Evolutionary conservation across 2,113 vertebrate genomes (phyloP).

Genomic region (Electrona antarctica): DNA sequence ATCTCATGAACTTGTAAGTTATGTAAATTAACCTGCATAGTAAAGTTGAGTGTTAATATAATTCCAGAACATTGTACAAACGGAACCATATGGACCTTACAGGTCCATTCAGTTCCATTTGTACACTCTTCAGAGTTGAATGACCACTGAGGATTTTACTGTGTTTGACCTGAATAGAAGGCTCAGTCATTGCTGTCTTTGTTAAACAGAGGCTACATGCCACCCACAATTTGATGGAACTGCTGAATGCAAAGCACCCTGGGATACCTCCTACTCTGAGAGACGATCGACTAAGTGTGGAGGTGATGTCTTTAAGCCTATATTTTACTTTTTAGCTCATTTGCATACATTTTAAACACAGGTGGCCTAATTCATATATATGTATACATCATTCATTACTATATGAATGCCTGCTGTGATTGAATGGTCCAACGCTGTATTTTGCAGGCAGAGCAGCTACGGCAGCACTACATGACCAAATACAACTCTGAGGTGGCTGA

Average conservation of each 20-base stretch:
- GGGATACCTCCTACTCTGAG: slow-evolving; percentile 94
- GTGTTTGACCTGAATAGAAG: neutral
- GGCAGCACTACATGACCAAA: slow-evolving; percentile 97
- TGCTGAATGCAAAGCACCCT: slow-evolving; percentile 88
- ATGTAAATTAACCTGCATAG: too few species aligned
- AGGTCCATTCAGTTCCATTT: too few species aligned
- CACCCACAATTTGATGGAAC: slow-evolving; percentile 95
- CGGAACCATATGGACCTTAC: too few species aligned
- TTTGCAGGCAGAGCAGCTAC: slow-evolving; percentile 88
- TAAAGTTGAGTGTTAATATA: too few species aligned
- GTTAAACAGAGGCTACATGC: slow-evolving; percentile 91
- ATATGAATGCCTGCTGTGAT: too few species aligned
- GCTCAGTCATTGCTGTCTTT: too few species aligned
- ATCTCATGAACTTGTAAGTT: too few species aligned
- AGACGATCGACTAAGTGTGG: slow-evolving; percentile 91
- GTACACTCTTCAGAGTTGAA: too few species aligned
- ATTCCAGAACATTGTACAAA: too few species aligned
- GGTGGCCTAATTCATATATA: too few species aligned
- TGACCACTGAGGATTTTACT: slow-evolving; percentile 1
- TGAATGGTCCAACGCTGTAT: neutral
- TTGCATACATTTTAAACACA: too few species aligned
- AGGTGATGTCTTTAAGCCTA: slow-evolving; percentile 75
- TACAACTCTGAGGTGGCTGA: slow-evolving; percentile 94
- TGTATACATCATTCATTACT: too few species aligned
- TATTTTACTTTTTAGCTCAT: neutral